Evolutionary conservation across 2,113 vertebrate species (phyloP).

Genomic region (Anhinga rufa): DNA sequence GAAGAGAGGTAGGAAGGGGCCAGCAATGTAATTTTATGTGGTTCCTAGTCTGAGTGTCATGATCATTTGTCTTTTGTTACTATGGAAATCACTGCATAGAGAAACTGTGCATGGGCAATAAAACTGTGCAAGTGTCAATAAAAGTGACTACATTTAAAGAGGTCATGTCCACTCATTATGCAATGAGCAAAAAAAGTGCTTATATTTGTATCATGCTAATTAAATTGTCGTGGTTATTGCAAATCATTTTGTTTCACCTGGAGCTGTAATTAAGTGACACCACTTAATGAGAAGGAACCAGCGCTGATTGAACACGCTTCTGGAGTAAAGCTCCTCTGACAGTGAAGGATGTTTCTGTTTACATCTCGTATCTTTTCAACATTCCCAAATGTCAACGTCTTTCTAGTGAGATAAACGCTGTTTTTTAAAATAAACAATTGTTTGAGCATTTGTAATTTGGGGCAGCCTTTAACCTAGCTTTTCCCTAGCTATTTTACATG

Average conservation of each 20-base stretch:
- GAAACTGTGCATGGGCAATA: rapidly evolving
- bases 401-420: neutral
- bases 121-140: neutral
- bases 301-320: neutral
- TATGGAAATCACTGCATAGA: neutral
- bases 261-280: constrained; percentile 25
- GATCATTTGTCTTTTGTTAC: neutral
- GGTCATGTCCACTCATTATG: neutral
- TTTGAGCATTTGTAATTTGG: neutral
- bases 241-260: constrained; percentile 29
- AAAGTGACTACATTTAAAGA: constrained; percentile 6
- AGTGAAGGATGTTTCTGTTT: constrained; percentile 14
- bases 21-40: neutral
- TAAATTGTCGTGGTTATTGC: constrained; percentile 9
- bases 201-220: constrained; percentile 17
- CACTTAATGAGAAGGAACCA: constrained; percentile 24
- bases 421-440: neutral
- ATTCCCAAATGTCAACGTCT: neutral
- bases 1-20: neutral
- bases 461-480: neutral
- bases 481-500: neutral
- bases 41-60: neutral
- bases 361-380: neutral
- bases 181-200: neutral
- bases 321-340: neutral